Percentiles rank a stretch among this genome's conserved stretches.
Evolutionary conservation across 2,113 vertebrate species (phyloP).

Genomic region (Cacatua alba): DNA sequence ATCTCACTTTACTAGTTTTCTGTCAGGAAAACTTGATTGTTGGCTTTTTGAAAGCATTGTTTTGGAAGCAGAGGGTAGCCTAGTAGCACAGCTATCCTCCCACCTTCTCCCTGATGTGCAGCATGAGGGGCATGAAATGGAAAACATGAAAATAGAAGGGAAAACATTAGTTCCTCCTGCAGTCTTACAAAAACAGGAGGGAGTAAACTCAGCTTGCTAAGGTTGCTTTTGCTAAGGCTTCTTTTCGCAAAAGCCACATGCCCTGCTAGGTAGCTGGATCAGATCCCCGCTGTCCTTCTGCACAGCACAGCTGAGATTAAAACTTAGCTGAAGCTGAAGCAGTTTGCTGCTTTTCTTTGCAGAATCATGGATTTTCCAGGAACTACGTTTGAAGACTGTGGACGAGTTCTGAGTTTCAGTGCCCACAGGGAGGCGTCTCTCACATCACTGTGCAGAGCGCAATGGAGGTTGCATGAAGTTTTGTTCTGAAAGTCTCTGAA

Average conservation of each 20-base stretch:
- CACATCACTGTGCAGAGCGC: not conserved
- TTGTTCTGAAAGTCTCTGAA: slow-evolving; percentile 21
- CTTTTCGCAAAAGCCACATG: not conserved
- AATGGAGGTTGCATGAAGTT: not conserved
- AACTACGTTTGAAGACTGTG: not conserved
- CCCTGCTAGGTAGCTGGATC: not conserved
- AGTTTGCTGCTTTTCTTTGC: not conserved
- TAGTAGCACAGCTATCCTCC: not conserved
- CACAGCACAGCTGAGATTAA: not conserved
- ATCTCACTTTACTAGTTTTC: not conserved
- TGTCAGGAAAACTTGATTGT: not conserved
- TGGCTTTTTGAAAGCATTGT: not conserved
- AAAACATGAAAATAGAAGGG: not conserved
- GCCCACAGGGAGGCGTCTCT: not conserved
- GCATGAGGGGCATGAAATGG: not conserved
- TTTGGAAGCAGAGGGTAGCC: not conserved
- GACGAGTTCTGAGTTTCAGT: not conserved
- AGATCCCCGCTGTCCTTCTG: not conserved
- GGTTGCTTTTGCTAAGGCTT: not conserved
- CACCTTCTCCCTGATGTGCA: not conserved
- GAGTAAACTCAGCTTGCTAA: not conserved
- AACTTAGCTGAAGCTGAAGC: not conserved
- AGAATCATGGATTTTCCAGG: not conserved
- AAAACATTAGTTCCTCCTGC: not conserved
- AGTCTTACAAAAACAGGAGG: not conserved